phyloP scores from a whole-genome alignment of 2,888 invertebrate genomes.

The Ophion slaviceki region DNA sequence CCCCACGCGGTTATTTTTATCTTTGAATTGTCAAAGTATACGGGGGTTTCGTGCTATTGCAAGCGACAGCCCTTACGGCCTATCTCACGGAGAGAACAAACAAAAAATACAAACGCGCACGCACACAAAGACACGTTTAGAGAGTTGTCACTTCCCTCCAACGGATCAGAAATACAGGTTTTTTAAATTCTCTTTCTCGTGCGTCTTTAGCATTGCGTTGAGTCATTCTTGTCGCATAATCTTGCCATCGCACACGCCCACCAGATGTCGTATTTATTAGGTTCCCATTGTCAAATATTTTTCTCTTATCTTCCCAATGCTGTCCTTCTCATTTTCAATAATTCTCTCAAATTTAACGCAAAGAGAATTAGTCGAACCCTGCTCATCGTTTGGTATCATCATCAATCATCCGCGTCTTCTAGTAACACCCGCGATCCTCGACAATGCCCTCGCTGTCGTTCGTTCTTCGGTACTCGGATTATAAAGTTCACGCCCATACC shows the following conservation, averaged over 20 bases:
- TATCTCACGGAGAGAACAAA: conserved; percentile 7
- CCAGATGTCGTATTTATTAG: conserved; percentile 55
- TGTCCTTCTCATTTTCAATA: conserved; percentile 9
- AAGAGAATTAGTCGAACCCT: conserved; percentile 46
- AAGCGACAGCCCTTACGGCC: conserved; percentile 49
- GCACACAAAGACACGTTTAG: conserved; percentile 7
- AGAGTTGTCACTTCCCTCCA: conserved; percentile 31
- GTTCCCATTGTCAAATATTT: conserved; percentile 40
- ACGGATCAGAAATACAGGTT: conserved; percentile 33
- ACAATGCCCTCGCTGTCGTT: conserved; percentile 19
- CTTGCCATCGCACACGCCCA: conserved; percentile 24
- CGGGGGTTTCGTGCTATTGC: conserved; percentile 21
- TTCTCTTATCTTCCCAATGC: conserved; percentile 5
- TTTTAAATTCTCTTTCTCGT: neutral
- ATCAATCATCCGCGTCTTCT: conserved; percentile 39
- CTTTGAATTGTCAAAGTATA: conserved; percentile 41
- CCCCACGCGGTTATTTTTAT: conserved; percentile 43
- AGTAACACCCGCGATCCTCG: neutral
- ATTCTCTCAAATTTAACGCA: conserved; percentile 14
- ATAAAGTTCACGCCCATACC: conserved; percentile 39
- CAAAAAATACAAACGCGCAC: neutral
- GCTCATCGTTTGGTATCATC: conserved; percentile 51
- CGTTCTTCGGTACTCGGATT: conserved; percentile 2
- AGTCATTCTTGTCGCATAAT: conserved; percentile 34
- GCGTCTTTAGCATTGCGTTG: conserved; percentile 3